Conservation (phyloP, 2,797 vertebrate genomes). For the Sitta carolinensis region DNA sequence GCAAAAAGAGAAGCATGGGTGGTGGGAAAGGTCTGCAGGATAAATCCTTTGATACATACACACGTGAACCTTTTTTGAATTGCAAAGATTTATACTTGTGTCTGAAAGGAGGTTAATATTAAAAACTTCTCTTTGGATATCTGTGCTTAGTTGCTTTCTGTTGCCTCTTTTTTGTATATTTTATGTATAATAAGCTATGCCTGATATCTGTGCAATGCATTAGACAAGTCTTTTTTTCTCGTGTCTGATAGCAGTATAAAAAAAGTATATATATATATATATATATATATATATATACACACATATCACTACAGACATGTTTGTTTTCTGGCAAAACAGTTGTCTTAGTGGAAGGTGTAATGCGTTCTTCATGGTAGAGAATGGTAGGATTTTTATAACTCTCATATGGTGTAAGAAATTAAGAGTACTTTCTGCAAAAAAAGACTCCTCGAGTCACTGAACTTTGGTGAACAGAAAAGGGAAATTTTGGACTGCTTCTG, state of each 20-base stretch:
- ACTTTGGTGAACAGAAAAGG: not conserved
- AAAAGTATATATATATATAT: too few species aligned
- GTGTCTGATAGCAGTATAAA: not conserved
- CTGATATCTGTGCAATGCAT: not conserved
- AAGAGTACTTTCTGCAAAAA: not conserved
- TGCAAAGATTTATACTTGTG: not conserved
- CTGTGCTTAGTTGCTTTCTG: not conserved
- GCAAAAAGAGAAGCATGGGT: not conserved
- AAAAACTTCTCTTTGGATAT: not conserved
- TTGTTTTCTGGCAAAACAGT: not conserved
- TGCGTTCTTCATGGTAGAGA: not conserved
- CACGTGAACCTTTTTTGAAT: not conserved
- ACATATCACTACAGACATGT: not conserved
- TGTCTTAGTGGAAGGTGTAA: not conserved
- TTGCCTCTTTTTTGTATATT: not conserved
- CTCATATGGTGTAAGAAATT: not conserved
- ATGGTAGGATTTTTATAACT: not conserved
- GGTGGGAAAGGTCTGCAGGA: not conserved
- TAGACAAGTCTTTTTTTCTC: not conserved
- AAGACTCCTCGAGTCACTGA: not conserved
- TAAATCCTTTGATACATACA: not conserved
- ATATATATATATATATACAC: too few species aligned
- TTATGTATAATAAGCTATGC: not conserved
- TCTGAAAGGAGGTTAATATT: not conserved
- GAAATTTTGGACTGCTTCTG: not conserved